phyloP scores from a whole-genome alignment of 2,888 invertebrate genomes.

The Oegoconia quadripuncta region DNA sequence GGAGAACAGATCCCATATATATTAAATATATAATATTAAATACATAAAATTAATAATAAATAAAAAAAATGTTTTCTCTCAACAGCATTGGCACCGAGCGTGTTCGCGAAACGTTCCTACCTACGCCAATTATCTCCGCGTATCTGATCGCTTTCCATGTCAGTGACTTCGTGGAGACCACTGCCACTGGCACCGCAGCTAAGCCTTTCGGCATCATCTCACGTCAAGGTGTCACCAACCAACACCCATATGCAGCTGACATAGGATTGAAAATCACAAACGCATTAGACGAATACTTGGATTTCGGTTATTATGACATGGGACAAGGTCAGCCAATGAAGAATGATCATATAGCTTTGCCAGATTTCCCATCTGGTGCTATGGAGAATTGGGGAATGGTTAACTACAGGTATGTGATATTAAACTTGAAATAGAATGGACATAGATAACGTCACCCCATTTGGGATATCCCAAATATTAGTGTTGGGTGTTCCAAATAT shows the following conservation, averaged over 20 bases:
- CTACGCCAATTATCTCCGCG: constrained; percentile 85
- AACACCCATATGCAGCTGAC: constrained; percentile 68
- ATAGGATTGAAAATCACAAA: constrained; percentile 66
- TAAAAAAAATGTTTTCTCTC: constrained; percentile 3
- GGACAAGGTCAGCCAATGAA: constrained; percentile 69
- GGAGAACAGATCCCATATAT: too few relatives aligned
- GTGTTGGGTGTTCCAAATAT: too few relatives aligned
- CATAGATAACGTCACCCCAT: too few relatives aligned
- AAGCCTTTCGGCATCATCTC: constrained; percentile 63
- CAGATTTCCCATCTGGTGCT: constrained; percentile 88
- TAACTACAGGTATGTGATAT: constrained; percentile 83
- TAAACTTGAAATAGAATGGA: too few relatives aligned
- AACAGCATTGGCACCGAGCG: constrained; percentile 35
- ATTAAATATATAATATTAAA: too few relatives aligned
- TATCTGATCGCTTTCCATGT: constrained; percentile 93
- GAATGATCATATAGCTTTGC: constrained; percentile 86
- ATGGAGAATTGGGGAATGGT: constrained; percentile 94
- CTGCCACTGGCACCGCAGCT: constrained; percentile 30
- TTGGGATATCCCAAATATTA: too few relatives aligned
- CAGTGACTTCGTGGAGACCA: constrained; percentile 81
- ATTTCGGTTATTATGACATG: constrained; percentile 73
- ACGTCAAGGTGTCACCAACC: constrained; percentile 50
- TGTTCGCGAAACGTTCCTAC: constrained; percentile 64
- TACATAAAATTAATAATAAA: too few relatives aligned
- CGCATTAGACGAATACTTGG: constrained; percentile 80